Conservation (phyloP, 2,113 vertebrate genomes). For the Hymenochirus boettgeri region DNA sequence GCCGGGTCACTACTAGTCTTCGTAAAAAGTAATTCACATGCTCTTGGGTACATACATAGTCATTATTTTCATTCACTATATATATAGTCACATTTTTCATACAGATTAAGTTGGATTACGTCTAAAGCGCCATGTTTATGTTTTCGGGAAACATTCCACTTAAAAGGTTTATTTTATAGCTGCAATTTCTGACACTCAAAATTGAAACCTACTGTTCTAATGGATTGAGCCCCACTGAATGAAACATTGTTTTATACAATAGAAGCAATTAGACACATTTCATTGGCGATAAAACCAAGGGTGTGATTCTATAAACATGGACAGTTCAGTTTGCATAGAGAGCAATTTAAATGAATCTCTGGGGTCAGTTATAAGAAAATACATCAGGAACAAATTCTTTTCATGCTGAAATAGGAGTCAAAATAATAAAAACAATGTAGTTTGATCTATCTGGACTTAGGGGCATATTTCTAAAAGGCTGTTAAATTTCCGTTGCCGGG, state of each 20-base stretch:
- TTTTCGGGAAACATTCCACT: constrained; percentile 7
- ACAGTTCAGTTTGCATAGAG: not conserved
- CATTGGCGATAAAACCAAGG: constrained; percentile 6
- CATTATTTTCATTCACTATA: not conserved
- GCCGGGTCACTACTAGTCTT: no score
- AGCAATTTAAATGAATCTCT: not conserved
- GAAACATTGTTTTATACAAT: constrained; percentile 7
- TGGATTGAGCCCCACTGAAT: constrained; percentile 9
- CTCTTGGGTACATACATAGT: no score
- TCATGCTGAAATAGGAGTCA: not conserved
- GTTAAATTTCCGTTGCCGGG: no score
- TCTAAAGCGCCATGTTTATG: not conserved
- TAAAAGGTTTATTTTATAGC: constrained; percentile 17
- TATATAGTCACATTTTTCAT: not conserved
- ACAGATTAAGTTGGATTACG: not conserved
- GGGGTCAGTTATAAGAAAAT: constrained; percentile 1
- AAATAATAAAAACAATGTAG: not conserved
- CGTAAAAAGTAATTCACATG: no score
- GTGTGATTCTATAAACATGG: constrained; percentile 9
- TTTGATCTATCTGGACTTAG: not conserved
- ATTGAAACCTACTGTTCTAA: constrained; percentile 19
- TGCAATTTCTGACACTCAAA: constrained; percentile 10
- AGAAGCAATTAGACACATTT: not conserved
- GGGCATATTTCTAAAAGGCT: no score
- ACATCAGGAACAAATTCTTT: not conserved